Evolutionary conservation across 2,888 invertebrate genomes (phyloP), one percentile per base, ranked within the genome.

Genomic region (Sisyra terminalis): DNA sequence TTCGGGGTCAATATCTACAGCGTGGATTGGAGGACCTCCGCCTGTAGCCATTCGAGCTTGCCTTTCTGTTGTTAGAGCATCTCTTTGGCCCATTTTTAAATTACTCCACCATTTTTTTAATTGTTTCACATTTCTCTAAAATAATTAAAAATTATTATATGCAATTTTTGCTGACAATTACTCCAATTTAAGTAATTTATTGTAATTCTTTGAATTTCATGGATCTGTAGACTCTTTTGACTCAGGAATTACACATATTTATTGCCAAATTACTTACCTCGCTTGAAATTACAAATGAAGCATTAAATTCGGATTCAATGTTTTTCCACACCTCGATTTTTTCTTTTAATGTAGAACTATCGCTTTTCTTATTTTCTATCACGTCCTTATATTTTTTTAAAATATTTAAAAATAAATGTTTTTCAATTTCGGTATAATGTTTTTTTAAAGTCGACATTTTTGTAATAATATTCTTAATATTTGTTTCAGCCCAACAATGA

Each of bases 261-360:
- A n/a, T n/a, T n/a, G n/a, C n/a, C n/a, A 31, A n/a, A 31, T n/a
- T 31, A 31, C 11, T 31, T 31, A 31, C 31, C 31, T 31, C 31
- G 10, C 11, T 10, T 10, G 31, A 31, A 31, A 31, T 11, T 31
- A 31, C 10, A n/a, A 11, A 10, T 11, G 31, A 31, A 10, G 31
- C 10, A 31, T 31, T 3, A 31, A n/a, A 31, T n/a, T 31, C 31
- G n/a, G 31, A 10, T 3, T 10, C 11, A n/a, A 31, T 31, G 10
- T 31, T 31, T 31, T n/a, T n/a, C 31, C 31, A 31, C n/a, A 11
- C 31, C 31, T 31, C 3, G 2, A n/a, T 11, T 31, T 31, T 31
- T 31, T 31, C 11, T 31, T 31, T 31, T 11, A 31, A 11, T 3
- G n/a, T 3, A 11, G 11, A 2, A 3, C n/a, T 11, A 31, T 31